Conservation (phyloP, 2,113 vertebrate species). For the Tringa solitaria region DNA sequence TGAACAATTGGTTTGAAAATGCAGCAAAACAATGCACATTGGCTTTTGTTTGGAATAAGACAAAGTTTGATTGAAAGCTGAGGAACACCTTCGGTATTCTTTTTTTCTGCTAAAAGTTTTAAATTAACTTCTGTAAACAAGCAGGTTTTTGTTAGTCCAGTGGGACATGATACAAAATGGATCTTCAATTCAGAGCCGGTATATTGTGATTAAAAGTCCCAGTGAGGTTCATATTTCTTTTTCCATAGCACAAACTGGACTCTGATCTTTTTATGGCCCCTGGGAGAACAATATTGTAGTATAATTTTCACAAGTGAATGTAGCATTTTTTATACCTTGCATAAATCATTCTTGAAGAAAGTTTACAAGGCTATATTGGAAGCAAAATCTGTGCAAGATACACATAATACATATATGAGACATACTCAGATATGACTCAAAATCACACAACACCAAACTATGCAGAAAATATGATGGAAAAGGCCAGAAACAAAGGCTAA, state of each 20-base stretch:
- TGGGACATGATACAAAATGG: slow-evolving; percentile 52
- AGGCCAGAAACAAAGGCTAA: background rate
- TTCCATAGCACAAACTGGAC: slow-evolving; percentile 60
- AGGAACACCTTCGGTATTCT: slow-evolving; percentile 15
- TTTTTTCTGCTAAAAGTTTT: slow-evolving; percentile 40
- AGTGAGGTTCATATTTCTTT: slow-evolving; percentile 64
- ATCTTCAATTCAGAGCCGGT: slow-evolving; percentile 64
- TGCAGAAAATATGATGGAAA: background rate
- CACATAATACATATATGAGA: background rate
- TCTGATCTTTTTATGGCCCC: slow-evolving; percentile 66
- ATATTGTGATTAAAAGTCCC: slow-evolving; percentile 69
- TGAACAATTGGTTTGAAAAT: background rate
- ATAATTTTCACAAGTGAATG: slow-evolving; percentile 59
- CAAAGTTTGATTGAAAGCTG: slow-evolving; percentile 29
- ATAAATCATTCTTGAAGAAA: slow-evolving; percentile 57
- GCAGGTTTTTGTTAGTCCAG: slow-evolving; percentile 39
- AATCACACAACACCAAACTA: accelerated
- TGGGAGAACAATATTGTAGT: slow-evolving; percentile 53
- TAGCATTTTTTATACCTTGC: slow-evolving; percentile 44
- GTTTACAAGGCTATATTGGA: slow-evolving; percentile 26
- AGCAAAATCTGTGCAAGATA: background rate
- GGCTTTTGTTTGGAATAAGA: background rate
- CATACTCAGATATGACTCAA: background rate
- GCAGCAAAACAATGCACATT: background rate
- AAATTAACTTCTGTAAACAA: slow-evolving; percentile 65